Conservation (phyloP, 2,888 invertebrate species). For the Pyralis farinalis region DNA sequence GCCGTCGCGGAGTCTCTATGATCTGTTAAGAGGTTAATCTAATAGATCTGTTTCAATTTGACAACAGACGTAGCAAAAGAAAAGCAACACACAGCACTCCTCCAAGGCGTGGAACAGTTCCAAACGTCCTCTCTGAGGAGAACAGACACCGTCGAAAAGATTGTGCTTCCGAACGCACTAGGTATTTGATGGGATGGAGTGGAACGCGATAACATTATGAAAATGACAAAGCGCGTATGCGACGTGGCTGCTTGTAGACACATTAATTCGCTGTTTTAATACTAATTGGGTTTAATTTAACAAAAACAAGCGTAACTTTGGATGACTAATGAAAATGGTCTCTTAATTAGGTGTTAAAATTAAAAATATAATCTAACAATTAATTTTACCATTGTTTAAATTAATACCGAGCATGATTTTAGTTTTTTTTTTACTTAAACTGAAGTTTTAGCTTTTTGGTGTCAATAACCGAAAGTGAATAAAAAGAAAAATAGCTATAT, state of each 20-base stretch:
- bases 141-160: conserved; percentile 91
- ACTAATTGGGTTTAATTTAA: neutral
- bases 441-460: conserved; percentile 18
- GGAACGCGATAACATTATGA: conserved; percentile 4
- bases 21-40: too few relatives aligned
- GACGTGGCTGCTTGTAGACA: neutral
- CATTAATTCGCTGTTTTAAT: conserved; percentile 1
- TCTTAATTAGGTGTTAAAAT: conserved; percentile 5
- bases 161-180: conserved; percentile 91
- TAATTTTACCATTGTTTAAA: conserved; percentile 15
- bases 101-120: conserved; percentile 89
- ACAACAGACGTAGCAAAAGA: conserved; percentile 86
- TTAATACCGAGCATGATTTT: conserved; percentile 42
- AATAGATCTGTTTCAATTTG: conserved; percentile 29
- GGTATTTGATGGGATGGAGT: conserved; percentile 76
- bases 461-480: too few relatives aligned
- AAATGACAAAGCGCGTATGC: neutral
- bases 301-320: conserved; percentile 1
- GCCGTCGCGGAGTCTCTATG: too few relatives aligned
- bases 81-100: conserved; percentile 87
- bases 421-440: conserved; percentile 9
- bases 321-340: neutral
- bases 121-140: conserved; percentile 87
- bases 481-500: too few relatives aligned
- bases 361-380: conserved; percentile 2